These are phyloP conservation scores for Probaryconus sp. DNA, from an alignment of 1,140 invertebrate genomes.

Conservation along the genomic window DNA sequence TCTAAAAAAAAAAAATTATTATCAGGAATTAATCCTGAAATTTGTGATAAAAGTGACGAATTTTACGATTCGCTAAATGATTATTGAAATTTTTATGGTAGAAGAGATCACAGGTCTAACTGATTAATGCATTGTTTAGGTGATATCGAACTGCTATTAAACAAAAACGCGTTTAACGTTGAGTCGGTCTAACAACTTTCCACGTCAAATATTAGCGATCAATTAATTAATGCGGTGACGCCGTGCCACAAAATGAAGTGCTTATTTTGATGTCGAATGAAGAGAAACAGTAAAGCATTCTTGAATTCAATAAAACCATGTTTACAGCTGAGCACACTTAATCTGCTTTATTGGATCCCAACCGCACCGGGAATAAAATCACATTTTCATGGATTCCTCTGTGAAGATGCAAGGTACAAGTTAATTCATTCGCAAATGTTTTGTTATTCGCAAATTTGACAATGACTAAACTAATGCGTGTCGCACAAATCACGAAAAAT, in stretches of 20 bases:
- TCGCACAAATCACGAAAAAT: slow-evolving; percentile 3
- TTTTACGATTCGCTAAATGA: too few relatives aligned
- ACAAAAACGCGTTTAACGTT: slow-evolving; percentile 19
- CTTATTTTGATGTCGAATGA: slow-evolving; percentile 46
- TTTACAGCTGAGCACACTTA: slow-evolving; percentile 72
- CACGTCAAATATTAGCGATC: slow-evolving; percentile 42
- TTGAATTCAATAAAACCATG: slow-evolving; percentile 72
- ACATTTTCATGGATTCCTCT: slow-evolving; percentile 31
- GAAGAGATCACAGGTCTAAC: not conserved
- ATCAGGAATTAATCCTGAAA: too few relatives aligned
- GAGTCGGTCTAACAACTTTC: slow-evolving; percentile 10
- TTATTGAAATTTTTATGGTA: too few relatives aligned
- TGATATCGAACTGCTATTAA: not conserved
- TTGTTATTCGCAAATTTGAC: slow-evolving; percentile 26
- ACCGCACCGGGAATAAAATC: slow-evolving; percentile 58
- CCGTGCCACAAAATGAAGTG: slow-evolving; percentile 26
- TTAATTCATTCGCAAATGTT: slow-evolving; percentile 39
- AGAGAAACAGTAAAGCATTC: slow-evolving; percentile 50
- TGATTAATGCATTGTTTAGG: slow-evolving; percentile 7
- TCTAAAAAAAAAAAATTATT: too few relatives aligned
- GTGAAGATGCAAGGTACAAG: slow-evolving; percentile 25
- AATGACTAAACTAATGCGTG: slow-evolving; percentile 9
- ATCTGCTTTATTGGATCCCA: slow-evolving; percentile 72
- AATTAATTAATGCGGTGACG: slow-evolving; percentile 50
- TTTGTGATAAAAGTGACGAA: too few relatives aligned